phyloP scores from a whole-genome alignment of 2,888 invertebrate genomes.

The Drosophila falleni region DNA sequence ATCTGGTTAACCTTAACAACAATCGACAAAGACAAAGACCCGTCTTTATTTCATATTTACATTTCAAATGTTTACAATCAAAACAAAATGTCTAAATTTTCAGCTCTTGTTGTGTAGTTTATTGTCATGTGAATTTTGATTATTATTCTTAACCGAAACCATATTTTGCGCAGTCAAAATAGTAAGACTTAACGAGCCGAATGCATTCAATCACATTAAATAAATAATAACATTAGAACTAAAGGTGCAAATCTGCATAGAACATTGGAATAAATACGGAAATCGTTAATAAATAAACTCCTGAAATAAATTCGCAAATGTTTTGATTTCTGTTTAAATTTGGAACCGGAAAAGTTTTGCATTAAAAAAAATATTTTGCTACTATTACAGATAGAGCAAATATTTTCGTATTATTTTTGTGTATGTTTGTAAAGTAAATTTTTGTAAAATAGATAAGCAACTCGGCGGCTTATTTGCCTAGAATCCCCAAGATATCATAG shows the following conservation, averaged over 20 bases:
- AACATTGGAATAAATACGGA: slow-evolving; percentile 15
- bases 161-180: slow-evolving; percentile 48
- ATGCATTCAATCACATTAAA: slow-evolving; percentile 46
- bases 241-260: slow-evolving; percentile 7
- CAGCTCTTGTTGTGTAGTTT: slow-evolving; percentile 35
- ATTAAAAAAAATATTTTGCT: background rate
- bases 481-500: background rate
- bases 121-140: slow-evolving; percentile 53
- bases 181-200: slow-evolving; percentile 6
- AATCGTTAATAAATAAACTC: slow-evolving; percentile 21
- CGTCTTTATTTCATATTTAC: slow-evolving; percentile 60
- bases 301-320: background rate
- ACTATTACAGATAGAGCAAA: slow-evolving; percentile 14
- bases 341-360: background rate
- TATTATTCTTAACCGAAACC: slow-evolving; percentile 32
- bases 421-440: background rate
- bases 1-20: slow-evolving; percentile 72
- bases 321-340: background rate
- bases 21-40: slow-evolving; percentile 24
- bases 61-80: slow-evolving; percentile 56
- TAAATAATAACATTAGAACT: slow-evolving; percentile 31
- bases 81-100: slow-evolving; percentile 37
- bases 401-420: slow-evolving; percentile 8
- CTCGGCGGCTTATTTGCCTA: background rate
- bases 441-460: slow-evolving; percentile 14